Base-by-base conservation (phyloP, 2,888 invertebrate species). In the Amphimallon solstitiale region DNA sequence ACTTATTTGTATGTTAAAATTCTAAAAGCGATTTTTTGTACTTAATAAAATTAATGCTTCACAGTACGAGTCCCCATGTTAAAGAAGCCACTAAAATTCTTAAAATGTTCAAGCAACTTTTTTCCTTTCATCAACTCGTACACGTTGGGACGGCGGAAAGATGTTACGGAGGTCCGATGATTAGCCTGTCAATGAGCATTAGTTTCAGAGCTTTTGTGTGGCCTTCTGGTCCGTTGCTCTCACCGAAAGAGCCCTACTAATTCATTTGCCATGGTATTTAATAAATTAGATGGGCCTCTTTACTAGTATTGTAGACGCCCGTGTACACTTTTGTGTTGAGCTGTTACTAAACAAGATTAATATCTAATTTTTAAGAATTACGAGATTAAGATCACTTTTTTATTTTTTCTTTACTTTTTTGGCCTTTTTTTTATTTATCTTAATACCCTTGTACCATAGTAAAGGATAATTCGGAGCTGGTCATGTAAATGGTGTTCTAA, bases 101-200 rank as follows among this genome's bases (percentile, higher is more conserved):
- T 61, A 48, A 61, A 61, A 37, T 21, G 49, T 61, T 48, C 61
- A 35, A 19, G 48, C 61, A 48, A 40, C 21, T 56, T 56, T 40
- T 56, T 23, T 40, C 56, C 23, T 48, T 61, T 38, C 48, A 46
- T 45, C 59, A 29, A 59, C 45, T 15, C 23, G 45, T 45, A 48
- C 17, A n/a, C 49, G 48, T 48, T 49, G 48, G 61, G 48, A 54
- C 54, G 40, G 63, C 43, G 52, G 51, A 43, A 63, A 45, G 52
- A 54, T 54, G 65, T 60, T 66, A 63, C 51, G 63, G 66, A 66
- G 48, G 65, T 48, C 61, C 59, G 52, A 70, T 75, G 75, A 78
- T 78, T 78, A 78, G 72, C 68, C 77, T 77, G 78, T 78, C 78
- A 75, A 75, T 75, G 76, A 72, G 71, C 69, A 77, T 78, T 76